phyloP scores from a whole-genome alignment of 2,888 invertebrate genomes.

The Polydrusus pterygomalis region DNA sequence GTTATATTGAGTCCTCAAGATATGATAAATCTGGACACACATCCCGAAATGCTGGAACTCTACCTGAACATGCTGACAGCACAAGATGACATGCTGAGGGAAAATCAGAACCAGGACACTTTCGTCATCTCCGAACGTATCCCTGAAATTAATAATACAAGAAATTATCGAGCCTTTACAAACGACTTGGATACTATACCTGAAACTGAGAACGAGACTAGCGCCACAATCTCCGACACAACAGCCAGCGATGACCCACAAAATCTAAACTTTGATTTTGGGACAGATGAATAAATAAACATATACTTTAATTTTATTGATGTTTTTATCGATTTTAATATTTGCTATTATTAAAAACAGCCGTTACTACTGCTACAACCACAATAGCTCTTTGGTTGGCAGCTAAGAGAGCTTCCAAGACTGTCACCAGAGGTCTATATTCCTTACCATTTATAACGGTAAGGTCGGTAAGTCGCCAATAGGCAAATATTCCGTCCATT shows the following conservation, averaged over 20 bases:
- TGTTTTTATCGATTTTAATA: too few species aligned
- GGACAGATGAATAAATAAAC: background rate
- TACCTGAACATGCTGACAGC: constrained; percentile 49
- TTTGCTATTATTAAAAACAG: too few species aligned
- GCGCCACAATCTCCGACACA: background rate
- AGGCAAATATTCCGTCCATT: too few species aligned
- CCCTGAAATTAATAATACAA: constrained; percentile 31
- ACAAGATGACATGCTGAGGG: constrained; percentile 37
- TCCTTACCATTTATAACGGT: too few species aligned
- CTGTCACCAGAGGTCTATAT: too few species aligned
- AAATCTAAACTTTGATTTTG: background rate
- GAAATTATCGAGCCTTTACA: constrained; percentile 34
- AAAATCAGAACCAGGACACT: constrained; percentile 7
- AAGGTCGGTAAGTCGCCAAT: too few species aligned
- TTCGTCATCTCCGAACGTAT: constrained; percentile 37
- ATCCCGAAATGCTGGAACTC: constrained; percentile 48
- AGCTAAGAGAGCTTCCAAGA: too few species aligned
- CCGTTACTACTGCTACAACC: too few species aligned
- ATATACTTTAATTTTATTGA: background rate
- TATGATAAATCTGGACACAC: background rate
- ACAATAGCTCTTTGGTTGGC: too few species aligned
- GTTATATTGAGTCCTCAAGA: background rate
- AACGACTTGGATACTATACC: constrained; percentile 51
- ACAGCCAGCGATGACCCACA: background rate
- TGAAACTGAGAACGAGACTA: constrained; percentile 48